These are phyloP conservation scores for Lepidurus arcticus DNA, from an alignment of 1,140 invertebrate species.

Conservation along the genomic window DNA sequence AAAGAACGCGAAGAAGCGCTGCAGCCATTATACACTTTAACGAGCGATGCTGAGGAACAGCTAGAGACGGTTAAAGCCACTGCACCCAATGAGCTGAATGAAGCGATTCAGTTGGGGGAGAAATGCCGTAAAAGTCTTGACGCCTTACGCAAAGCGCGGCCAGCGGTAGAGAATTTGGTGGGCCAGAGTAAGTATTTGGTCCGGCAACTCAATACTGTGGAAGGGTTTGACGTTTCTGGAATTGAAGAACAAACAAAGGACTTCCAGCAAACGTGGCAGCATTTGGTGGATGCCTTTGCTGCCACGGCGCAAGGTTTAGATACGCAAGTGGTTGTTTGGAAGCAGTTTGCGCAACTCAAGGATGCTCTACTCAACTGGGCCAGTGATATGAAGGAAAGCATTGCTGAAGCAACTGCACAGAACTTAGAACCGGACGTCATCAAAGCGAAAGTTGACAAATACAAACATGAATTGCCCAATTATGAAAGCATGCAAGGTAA, in stretches of 20 bases:
- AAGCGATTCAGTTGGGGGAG: slow-evolving; percentile 25
- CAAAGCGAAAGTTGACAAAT: slow-evolving; percentile 68
- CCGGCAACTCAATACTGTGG: slow-evolving; percentile 63
- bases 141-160: slow-evolving; percentile 22
- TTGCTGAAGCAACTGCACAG: slow-evolving; percentile 66
- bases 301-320: slow-evolving; percentile 71
- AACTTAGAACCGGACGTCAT: slow-evolving; percentile 72
- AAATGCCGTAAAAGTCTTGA: slow-evolving; percentile 29
- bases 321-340: slow-evolving; percentile 82
- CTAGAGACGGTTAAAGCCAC: slow-evolving; percentile 47
- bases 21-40: slow-evolving; percentile 59
- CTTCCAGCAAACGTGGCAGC: slow-evolving; percentile 62
- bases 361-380: slow-evolving; percentile 78
- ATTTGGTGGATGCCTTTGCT: slow-evolving; percentile 60
- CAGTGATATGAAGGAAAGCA: slow-evolving; percentile 64
- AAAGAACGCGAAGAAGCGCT: slow-evolving; percentile 68
- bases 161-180: slow-evolving; percentile 26
- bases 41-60: slow-evolving; percentile 58
- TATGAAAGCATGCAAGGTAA: slow-evolving; percentile 67
- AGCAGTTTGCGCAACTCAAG: slow-evolving; percentile 79
- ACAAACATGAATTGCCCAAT: slow-evolving; percentile 75
- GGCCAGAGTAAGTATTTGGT: slow-evolving; percentile 33
- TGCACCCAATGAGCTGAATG: slow-evolving; percentile 36
- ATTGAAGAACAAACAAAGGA: slow-evolving; percentile 44
- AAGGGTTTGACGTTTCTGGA: slow-evolving; percentile 58